Conservation (phyloP, 2,888 invertebrate species). For the Charanyca ferruginea region DNA sequence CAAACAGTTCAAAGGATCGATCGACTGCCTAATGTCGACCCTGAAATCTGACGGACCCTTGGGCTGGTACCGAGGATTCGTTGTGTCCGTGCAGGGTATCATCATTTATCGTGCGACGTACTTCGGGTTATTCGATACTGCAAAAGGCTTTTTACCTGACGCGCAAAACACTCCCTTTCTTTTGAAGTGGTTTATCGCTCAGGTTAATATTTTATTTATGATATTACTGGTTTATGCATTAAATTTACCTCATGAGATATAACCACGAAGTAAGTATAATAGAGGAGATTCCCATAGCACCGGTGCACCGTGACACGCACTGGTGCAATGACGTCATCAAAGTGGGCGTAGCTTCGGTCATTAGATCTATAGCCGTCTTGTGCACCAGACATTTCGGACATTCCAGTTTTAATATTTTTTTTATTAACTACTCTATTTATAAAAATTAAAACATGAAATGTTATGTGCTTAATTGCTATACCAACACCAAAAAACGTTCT, state of each 20-base stretch:
- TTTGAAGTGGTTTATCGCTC: slow-evolving; percentile 97
- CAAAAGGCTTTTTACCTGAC: slow-evolving; percentile 96
- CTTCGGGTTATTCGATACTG: slow-evolving; percentile 98
- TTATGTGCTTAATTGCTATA: too few relatives aligned
- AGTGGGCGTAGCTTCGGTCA: too few relatives aligned
- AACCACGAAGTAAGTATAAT: neutral
- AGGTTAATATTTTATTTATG: slow-evolving; percentile 79
- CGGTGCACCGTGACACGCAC: too few relatives aligned
- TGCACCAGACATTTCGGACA: too few relatives aligned
- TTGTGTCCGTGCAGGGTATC: slow-evolving; percentile 98
- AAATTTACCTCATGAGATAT: too few relatives aligned
- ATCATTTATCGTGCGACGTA: slow-evolving; percentile 98
- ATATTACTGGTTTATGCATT: neutral
- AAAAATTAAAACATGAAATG: too few relatives aligned
- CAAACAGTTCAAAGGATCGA: slow-evolving; percentile 93
- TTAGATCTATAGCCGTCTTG: too few relatives aligned
- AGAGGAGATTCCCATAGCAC: too few relatives aligned
- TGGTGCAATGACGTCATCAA: too few relatives aligned
- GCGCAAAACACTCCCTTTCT: slow-evolving; percentile 97
- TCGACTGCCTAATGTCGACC: slow-evolving; percentile 96
- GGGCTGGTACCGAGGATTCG: slow-evolving; percentile 97
- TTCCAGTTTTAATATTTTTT: too few relatives aligned
- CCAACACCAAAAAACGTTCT: too few relatives aligned
- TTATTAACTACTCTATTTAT: too few relatives aligned
- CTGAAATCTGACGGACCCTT: slow-evolving; percentile 95